These are phyloP conservation scores for Ceryle rudis DNA, from an alignment of 2,797 vertebrate species.

Conservation along the genomic window DNA sequence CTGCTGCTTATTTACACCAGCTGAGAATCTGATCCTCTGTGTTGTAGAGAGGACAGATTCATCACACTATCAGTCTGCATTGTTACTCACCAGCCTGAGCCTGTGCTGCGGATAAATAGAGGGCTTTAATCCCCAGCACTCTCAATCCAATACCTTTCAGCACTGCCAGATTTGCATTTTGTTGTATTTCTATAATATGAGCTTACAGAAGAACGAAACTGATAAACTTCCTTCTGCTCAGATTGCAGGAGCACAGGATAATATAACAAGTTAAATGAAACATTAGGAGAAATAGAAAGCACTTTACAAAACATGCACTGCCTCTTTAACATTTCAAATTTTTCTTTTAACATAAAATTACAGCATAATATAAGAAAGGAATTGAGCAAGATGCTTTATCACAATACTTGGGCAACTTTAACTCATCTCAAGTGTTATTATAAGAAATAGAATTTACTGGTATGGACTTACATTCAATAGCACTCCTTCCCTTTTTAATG, in stretches of 20 bases:
- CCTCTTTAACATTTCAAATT: conserved; percentile 77
- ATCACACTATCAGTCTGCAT: background rate
- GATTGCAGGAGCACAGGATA: conserved; percentile 21
- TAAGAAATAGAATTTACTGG: conserved; percentile 88
- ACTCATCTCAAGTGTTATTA: conserved; percentile 87
- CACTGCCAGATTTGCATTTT: background rate
- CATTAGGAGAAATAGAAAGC: conserved; percentile 62
- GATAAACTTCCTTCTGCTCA: conserved; percentile 49
- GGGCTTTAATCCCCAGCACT: conserved; percentile 8
- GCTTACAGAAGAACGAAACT: background rate
- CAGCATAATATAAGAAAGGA: conserved; percentile 71
- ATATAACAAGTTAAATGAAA: conserved; percentile 67
- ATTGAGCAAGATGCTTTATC: conserved; percentile 77
- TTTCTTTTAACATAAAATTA: conserved; percentile 81
- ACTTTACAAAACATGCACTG: conserved; percentile 58
- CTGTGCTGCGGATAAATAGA: background rate
- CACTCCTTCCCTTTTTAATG: conserved; percentile 86
- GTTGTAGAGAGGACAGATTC: background rate
- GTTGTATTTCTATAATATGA: background rate
- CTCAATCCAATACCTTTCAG: background rate
- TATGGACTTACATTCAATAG: conserved; percentile 85
- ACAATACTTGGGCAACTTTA: conserved; percentile 82
- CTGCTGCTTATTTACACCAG: background rate
- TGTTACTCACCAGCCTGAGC: background rate
- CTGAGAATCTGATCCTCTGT: background rate